A percentile compares a stretch with the other conserved stretches of the same genome.
phyloP scores from a whole-genome alignment of 1,140 invertebrate species.

The Heliconius himera region DNA sequence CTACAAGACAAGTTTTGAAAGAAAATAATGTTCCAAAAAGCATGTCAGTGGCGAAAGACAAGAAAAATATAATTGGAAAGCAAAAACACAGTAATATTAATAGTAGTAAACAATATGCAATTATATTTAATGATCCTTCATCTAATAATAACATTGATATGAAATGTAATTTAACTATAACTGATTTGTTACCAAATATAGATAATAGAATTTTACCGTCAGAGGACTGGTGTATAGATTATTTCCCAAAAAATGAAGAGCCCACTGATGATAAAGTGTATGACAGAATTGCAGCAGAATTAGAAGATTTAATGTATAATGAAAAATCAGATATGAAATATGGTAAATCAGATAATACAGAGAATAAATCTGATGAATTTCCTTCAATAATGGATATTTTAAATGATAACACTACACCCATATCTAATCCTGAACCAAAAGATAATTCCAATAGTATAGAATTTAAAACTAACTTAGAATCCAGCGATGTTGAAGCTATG shows the following conservation, averaged over 20 bases:
- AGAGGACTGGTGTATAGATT: conserved; percentile 76
- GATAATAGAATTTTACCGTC: conserved; percentile 68
- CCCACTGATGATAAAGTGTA: conserved; percentile 76
- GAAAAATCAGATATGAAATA: conserved; percentile 53
- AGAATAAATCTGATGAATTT: conserved; percentile 75
- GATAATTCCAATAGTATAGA: conserved; percentile 53
- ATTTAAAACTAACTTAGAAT: conserved; percentile 65
- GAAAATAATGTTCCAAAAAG: conserved; percentile 71
- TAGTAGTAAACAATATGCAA: conserved; percentile 65
- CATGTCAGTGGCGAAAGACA: conserved; percentile 49
- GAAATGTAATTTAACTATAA: conserved; percentile 55
- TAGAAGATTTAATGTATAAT: conserved; percentile 79
- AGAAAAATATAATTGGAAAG: conserved; percentile 49
- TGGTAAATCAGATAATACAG: conserved; percentile 42
- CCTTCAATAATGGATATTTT: conserved; percentile 81
- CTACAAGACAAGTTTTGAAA: conserved; percentile 53
- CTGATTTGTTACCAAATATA: conserved; percentile 65
- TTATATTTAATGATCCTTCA: conserved; percentile 68
- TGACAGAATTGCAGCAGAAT: conserved; percentile 78
- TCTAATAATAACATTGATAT: conserved; percentile 55
- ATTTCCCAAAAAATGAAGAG: conserved; percentile 69
- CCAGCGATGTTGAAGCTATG: conserved; percentile 77
- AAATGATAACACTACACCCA: conserved; percentile 65
- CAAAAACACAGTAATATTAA: conserved; percentile 38
- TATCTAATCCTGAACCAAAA: conserved; percentile 49